A percentile compares a stretch with the other conserved stretches of the same genome.
Evolutionary conservation across 2,113 vertebrate species (phyloP).

Genomic region (Lipotes vexillifer): DNA sequence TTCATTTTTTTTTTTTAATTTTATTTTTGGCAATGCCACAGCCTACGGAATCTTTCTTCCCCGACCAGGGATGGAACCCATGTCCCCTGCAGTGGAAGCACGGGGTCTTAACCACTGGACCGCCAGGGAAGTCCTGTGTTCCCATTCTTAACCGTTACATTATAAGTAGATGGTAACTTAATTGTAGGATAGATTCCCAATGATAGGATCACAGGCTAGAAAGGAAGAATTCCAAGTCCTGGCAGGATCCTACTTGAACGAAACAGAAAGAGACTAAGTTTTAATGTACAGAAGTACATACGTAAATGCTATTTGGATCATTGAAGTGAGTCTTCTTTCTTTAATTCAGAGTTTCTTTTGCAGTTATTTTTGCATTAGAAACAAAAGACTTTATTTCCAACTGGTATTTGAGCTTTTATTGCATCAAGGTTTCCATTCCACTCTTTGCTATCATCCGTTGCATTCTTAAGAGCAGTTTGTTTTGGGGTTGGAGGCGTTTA

Average conservation of each 20-base stretch:
- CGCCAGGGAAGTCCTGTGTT: too few relatives aligned
- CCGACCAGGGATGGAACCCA: too few relatives aligned
- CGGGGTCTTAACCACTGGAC: too few relatives aligned
- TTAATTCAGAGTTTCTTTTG: background rate
- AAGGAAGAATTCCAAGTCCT: background rate
- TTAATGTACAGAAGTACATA: background rate
- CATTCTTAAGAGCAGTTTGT: background rate
- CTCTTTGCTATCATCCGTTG: background rate
- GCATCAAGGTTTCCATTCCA: background rate
- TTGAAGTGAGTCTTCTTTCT: background rate
- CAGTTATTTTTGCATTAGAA: background rate
- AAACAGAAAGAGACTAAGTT: background rate
- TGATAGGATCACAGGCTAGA: background rate
- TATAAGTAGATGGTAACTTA: background rate
- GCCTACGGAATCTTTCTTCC: too few relatives aligned
- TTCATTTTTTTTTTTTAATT: too few relatives aligned
- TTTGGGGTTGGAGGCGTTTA: background rate
- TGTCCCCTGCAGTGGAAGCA: too few relatives aligned
- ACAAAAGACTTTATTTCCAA: background rate
- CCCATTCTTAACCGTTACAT: background rate
- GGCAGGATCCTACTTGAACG: background rate
- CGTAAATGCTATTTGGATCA: background rate
- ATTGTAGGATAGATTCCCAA: background rate
- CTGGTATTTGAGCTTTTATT: background rate
- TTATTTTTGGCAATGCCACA: too few relatives aligned